Conservation (phyloP, 2,888 invertebrate species). For the Caenorhabditis plicata region DNA sequence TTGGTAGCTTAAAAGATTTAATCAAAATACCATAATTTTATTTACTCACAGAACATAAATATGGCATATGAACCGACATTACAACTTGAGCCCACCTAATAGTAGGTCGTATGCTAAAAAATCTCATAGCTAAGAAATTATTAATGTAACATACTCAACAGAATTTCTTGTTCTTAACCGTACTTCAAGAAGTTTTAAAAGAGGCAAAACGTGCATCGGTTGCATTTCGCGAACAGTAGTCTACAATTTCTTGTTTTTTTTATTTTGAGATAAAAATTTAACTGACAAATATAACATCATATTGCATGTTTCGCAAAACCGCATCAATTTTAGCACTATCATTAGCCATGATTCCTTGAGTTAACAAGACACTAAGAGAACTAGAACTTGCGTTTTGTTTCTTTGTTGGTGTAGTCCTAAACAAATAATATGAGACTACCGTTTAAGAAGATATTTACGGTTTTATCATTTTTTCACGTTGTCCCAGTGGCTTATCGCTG, state of each 20-base stretch:
- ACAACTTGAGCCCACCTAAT: conserved; percentile 39
- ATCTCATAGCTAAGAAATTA: background rate
- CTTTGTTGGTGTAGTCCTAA: too few species aligned
- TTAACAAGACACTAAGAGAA: conserved; percentile 36
- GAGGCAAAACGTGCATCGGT: conserved; percentile 34
- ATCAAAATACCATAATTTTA: too few species aligned
- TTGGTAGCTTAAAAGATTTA: too few species aligned
- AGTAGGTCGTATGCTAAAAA: conserved; percentile 36
- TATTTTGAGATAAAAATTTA: background rate
- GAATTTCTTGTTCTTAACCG: conserved; percentile 31
- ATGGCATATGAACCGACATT: conserved; percentile 36
- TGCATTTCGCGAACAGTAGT: conserved; percentile 35
- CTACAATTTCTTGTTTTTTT: conserved; percentile 11
- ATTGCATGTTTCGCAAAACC: conserved; percentile 22
- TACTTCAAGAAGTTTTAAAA: conserved; percentile 33
- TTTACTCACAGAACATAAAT: conserved; percentile 35
- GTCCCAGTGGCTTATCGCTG: too few species aligned
- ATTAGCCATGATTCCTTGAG: conserved; percentile 45
- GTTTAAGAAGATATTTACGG: background rate
- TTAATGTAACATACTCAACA: conserved; percentile 17
- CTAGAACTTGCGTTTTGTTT: conserved; percentile 12
- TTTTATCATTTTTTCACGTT: too few species aligned
- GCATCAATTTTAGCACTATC: conserved; percentile 31
- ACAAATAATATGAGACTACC: too few species aligned
- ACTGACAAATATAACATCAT: conserved; percentile 27